A percentile compares a stretch with the other conserved stretches of the same genome.
These are phyloP conservation scores for Cyprinodon tularosa DNA, from an alignment of 2,113 vertebrate species.

Conservation along the genomic window DNA sequence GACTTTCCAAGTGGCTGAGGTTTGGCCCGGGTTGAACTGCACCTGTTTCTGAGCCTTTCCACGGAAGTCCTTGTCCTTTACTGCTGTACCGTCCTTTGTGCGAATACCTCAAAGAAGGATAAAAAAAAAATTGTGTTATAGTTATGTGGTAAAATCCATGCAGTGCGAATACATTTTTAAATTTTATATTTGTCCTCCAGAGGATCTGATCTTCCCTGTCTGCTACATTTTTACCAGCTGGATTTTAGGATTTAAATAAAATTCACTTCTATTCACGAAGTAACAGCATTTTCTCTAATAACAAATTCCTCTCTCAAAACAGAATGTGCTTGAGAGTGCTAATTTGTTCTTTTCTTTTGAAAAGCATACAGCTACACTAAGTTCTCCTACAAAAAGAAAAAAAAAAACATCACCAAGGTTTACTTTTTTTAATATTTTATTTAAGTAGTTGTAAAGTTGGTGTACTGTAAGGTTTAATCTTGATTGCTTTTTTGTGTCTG, in stretches of 20 bases:
- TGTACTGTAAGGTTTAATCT: neutral
- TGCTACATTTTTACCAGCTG: neutral
- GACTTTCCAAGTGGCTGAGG: slow-evolving; percentile 88
- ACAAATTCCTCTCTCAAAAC: neutral
- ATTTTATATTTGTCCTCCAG: neutral
- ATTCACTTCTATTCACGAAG: neutral
- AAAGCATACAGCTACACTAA: neutral
- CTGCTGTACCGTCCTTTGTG: slow-evolving; percentile 88
- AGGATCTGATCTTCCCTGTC: neutral
- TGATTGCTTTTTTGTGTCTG: too few relatives aligned
- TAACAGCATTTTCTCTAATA: too few relatives aligned
- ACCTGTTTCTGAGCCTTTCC: slow-evolving; percentile 95
- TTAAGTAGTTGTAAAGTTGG: neutral
- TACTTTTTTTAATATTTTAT: neutral
- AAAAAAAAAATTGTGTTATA: neutral
- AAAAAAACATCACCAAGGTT: neutral
- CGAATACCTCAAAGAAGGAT: slow-evolving; percentile 83
- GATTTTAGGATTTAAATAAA: neutral
- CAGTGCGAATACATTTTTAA: neutral
- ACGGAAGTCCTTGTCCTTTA: slow-evolving; percentile 90
- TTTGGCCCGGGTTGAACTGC: slow-evolving; percentile 96
- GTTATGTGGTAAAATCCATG: neutral
- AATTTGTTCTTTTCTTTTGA: neutral
- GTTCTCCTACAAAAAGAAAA: neutral
- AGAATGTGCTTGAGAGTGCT: neutral